Percentiles rank a stretch among this genome's conserved stretches.
Conservation (phyloP, 2,113 vertebrate species). For the Neofelis nebulosa region DNA sequence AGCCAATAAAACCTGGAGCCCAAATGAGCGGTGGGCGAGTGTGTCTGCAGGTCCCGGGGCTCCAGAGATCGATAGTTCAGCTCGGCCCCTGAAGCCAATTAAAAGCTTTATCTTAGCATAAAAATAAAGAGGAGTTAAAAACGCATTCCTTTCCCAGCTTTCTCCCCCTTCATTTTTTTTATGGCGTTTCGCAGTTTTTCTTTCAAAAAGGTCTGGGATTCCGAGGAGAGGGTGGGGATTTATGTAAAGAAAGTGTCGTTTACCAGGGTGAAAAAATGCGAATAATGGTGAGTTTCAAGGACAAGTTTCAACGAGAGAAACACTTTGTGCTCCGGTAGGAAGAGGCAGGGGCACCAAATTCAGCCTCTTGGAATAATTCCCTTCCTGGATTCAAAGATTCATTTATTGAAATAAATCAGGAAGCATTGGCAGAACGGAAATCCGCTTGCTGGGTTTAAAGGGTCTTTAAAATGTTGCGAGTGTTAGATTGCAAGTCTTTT, state of each 20-base stretch:
- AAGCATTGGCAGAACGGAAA: constrained; percentile 80
- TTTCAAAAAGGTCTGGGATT: constrained; percentile 59
- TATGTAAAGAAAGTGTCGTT: background rate
- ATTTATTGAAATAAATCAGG: constrained; percentile 80
- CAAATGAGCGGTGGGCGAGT: background rate
- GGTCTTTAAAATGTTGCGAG: constrained; percentile 55
- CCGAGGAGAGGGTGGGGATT: constrained; percentile 31
- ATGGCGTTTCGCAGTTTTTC: constrained; percentile 47
- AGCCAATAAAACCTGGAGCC: constrained; percentile 42
- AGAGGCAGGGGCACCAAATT: constrained; percentile 61
- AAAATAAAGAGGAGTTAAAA: constrained; percentile 69
- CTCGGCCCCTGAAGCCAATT: constrained; percentile 53
- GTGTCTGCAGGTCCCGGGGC: background rate
- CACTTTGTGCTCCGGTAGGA: constrained; percentile 57
- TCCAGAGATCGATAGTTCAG: background rate
- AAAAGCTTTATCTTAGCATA: constrained; percentile 75
- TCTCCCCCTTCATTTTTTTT: constrained; percentile 52
- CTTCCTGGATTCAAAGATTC: constrained; percentile 74
- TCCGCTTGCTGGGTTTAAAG: constrained; percentile 76
- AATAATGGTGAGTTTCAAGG: constrained; percentile 71
- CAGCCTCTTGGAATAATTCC: constrained; percentile 72
- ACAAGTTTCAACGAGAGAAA: constrained; percentile 60
- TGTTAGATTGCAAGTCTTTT: constrained; percentile 67
- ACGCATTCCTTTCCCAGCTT: constrained; percentile 30
- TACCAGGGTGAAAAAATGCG: background rate